A percentile compares a stretch with the other conserved stretches of the same genome.
Evolutionary conservation across 2,888 invertebrate species (phyloP).

Genomic region (Meteorus cinctellus): DNA sequence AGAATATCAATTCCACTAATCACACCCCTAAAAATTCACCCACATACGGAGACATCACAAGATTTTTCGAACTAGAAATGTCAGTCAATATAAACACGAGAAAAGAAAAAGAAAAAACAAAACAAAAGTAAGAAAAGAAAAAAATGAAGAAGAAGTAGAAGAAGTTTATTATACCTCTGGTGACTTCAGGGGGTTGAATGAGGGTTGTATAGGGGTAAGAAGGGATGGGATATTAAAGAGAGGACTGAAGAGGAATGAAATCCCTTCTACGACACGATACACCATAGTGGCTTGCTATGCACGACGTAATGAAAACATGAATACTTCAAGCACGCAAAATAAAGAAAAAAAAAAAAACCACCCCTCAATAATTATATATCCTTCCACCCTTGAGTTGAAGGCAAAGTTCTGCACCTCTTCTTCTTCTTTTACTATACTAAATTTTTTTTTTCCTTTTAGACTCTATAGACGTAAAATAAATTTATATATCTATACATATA

Average conservation of each 20-base stretch:
- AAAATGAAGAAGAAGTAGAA: conserved; percentile 43
- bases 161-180: conserved; percentile 49
- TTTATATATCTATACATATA: conserved; percentile 13
- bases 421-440: conserved; percentile 22
- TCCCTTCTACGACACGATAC: conserved; percentile 56
- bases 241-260: conserved; percentile 53
- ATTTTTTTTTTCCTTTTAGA: conserved; percentile 2
- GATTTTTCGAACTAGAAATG: conserved; percentile 8
- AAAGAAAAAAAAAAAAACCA: conserved; percentile 32
- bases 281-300: conserved; percentile 54
- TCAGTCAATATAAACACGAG: conserved; percentile 24
- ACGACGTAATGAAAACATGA: conserved; percentile 72
- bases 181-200: conserved; percentile 48
- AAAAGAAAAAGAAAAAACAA: conserved; percentile 17
- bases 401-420: conserved; percentile 31
- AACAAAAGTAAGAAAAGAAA: conserved; percentile 37
- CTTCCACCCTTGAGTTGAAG: conserved; percentile 66
- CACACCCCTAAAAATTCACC: conserved; percentile 44
- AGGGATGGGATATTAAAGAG: conserved; percentile 39
- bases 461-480: conserved; percentile 29
- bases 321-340: conserved; percentile 66
- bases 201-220: conserved; percentile 41
- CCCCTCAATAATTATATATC: conserved; percentile 72
- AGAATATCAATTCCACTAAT: conserved; percentile 56
- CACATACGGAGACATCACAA: neutral